Percentiles rank a stretch among this genome's conserved stretches.
phyloP scores from a whole-genome alignment of 2,888 invertebrate species.

The Hipparchia sbordonii region DNA sequence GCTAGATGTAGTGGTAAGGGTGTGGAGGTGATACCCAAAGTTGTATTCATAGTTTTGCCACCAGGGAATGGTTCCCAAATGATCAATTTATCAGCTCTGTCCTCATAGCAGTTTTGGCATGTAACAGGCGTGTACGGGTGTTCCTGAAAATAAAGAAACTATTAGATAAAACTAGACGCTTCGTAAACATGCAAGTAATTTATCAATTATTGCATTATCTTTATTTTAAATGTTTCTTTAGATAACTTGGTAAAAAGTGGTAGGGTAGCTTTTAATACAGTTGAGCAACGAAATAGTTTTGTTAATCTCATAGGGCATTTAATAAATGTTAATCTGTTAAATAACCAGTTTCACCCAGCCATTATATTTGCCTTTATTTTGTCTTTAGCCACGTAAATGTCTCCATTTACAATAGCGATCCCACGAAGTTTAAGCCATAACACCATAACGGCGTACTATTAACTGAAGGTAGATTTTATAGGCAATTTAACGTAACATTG shows the following conservation, averaged over 20 bases:
- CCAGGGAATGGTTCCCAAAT: slow-evolving; percentile 87
- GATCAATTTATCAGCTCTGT: slow-evolving; percentile 91
- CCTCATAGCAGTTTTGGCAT: slow-evolving; percentile 93
- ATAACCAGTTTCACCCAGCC: neutral
- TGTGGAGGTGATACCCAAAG: slow-evolving; percentile 67
- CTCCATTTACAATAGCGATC: slow-evolving; percentile 35
- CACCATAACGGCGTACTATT: slow-evolving; percentile 35
- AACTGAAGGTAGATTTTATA: slow-evolving; percentile 38
- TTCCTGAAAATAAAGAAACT: slow-evolving; percentile 74
- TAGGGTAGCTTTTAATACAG: neutral
- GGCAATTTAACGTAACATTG: slow-evolving; percentile 40
- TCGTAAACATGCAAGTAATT: neutral
- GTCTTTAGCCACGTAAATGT: slow-evolving; percentile 29
- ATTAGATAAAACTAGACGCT: neutral
- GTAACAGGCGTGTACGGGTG: slow-evolving; percentile 90
- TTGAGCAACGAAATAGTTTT: neutral
- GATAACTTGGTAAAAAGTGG: neutral
- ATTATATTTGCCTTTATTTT: slow-evolving; percentile 6
- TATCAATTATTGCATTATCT: neutral
- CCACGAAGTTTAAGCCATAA: slow-evolving; percentile 33
- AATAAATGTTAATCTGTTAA: too few species aligned
- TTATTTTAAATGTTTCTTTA: neutral
- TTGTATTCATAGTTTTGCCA: slow-evolving; percentile 57
- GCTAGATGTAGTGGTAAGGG: slow-evolving; percentile 84
- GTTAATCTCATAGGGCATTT: neutral